Evolutionary conservation across 2,888 invertebrate species (phyloP).

Genomic region (Rosalia funebris): DNA sequence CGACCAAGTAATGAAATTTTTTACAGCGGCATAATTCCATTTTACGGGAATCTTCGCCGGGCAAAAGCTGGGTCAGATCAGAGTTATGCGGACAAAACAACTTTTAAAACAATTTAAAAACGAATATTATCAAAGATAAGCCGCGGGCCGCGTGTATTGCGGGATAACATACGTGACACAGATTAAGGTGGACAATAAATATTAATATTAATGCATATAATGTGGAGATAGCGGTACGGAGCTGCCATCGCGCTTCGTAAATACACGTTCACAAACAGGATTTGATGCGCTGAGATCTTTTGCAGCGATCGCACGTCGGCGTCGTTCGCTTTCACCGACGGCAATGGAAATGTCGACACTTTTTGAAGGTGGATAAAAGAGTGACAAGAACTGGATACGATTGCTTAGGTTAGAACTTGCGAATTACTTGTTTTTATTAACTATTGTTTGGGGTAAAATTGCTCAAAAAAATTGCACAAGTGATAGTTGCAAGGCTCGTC

Average conservation of each 20-base stretch:
- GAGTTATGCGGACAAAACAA: conserved; percentile 30
- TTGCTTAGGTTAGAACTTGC: too few species aligned
- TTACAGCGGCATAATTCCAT: conserved; percentile 14
- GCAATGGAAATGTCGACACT: background rate
- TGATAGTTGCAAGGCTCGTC: too few species aligned
- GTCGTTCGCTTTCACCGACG: background rate
- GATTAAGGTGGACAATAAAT: conserved; percentile 55
- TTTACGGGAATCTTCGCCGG: conserved; percentile 6
- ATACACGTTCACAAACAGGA: background rate
- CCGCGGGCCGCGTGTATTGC: conserved; percentile 33
- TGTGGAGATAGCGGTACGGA: conserved; percentile 34
- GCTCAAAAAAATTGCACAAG: too few species aligned
- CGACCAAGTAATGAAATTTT: conserved; percentile 13
- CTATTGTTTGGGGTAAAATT: too few species aligned
- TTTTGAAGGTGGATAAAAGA: too few species aligned
- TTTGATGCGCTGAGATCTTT: background rate
- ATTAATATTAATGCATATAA: conserved; percentile 51
- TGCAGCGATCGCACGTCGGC: background rate
- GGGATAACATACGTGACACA: conserved; percentile 51
- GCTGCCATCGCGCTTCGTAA: background rate
- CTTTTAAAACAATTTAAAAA: conserved; percentile 40
- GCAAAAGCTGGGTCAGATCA: conserved; percentile 13
- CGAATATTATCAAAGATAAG: conserved; percentile 42
- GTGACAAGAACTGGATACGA: too few species aligned
- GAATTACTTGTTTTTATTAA: too few species aligned